These are phyloP conservation scores for Phortica okadai DNA, from an alignment of 2,888 invertebrate species.

Conservation along the genomic window DNA sequence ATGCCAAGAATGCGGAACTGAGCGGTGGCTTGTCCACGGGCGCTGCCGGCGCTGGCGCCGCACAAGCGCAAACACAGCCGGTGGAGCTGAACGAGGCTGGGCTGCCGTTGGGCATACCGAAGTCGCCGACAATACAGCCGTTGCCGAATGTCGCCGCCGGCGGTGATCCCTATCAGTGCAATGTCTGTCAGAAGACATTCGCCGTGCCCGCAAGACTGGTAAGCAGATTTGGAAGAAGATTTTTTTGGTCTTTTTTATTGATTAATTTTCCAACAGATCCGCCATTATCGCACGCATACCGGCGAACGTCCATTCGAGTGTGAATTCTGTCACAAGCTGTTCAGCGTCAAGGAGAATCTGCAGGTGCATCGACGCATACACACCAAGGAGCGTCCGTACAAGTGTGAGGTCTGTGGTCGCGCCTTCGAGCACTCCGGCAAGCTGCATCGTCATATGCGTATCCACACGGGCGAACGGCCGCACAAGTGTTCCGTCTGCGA, in stretches of 20 bases:
- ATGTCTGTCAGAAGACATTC: constrained; percentile 93
- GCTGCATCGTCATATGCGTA: constrained; percentile 91
- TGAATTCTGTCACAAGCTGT: constrained; percentile 94
- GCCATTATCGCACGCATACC: constrained; percentile 93
- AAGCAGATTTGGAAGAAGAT: too few relatives aligned
- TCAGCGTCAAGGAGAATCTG: constrained; percentile 94
- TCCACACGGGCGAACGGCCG: constrained; percentile 92
- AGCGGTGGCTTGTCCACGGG: constrained; percentile 27
- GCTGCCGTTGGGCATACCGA: constrained; percentile 69
- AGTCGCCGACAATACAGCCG: constrained; percentile 72
- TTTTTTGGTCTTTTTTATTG: too few relatives aligned
- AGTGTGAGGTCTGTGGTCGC: constrained; percentile 90
- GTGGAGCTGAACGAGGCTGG: constrained; percentile 61
- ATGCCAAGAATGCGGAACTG: constrained; percentile 77
- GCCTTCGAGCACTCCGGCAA: constrained; percentile 95
- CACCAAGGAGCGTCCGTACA: constrained; percentile 93
- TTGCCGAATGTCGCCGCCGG: constrained; percentile 66
- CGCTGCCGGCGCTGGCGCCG: constrained; percentile 21
- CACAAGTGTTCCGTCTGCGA: constrained; percentile 92
- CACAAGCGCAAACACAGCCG: constrained; percentile 40
- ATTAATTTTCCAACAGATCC: constrained; percentile 73
- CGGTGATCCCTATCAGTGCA: constrained; percentile 89
- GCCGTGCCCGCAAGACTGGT: constrained; percentile 91
- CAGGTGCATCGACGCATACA: constrained; percentile 93
- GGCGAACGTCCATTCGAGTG: constrained; percentile 94